These are phyloP conservation scores for Polypterus bichir DNA, from an alignment of 2,113 vertebrate genomes.

Conservation along the genomic window DNA sequence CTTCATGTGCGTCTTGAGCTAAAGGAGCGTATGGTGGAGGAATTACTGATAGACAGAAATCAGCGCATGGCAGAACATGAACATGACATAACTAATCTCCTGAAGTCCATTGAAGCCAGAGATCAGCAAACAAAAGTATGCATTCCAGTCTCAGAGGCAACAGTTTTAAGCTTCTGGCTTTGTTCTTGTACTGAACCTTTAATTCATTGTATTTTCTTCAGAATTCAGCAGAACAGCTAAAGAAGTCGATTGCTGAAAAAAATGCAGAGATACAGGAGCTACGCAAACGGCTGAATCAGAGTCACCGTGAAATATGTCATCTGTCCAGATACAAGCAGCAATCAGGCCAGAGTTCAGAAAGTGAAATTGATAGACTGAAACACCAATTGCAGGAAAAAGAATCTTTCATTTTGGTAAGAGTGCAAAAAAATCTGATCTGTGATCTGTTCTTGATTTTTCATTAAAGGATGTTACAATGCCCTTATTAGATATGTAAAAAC, in stretches of 20 bases:
- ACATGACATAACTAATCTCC: slow-evolving; percentile 62
- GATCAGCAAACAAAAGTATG: slow-evolving; percentile 66
- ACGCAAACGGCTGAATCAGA: slow-evolving; percentile 50
- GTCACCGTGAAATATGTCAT: slow-evolving; percentile 38
- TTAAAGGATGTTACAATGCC: too few relatives aligned
- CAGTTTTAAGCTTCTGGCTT: not conserved
- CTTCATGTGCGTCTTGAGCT: slow-evolving; percentile 65
- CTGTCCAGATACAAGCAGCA: slow-evolving; percentile 30
- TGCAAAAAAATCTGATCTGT: not conserved
- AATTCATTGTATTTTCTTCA: slow-evolving; percentile 23
- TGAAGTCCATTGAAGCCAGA: slow-evolving; percentile 49
- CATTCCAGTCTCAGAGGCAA: not conserved
- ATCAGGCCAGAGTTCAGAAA: slow-evolving; percentile 22
- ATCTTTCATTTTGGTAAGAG: slow-evolving; percentile 56
- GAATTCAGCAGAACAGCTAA: slow-evolving; percentile 54
- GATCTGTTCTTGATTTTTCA: too few relatives aligned
- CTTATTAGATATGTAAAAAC: too few relatives aligned
- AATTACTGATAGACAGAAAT: slow-evolving; percentile 56
- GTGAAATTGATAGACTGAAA: slow-evolving; percentile 33
- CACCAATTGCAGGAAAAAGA: slow-evolving; percentile 53
- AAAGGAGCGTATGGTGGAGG: slow-evolving; percentile 78
- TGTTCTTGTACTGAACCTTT: not conserved
- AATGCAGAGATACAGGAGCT: slow-evolving; percentile 57
- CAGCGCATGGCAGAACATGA: slow-evolving; percentile 56
- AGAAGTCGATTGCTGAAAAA: slow-evolving; percentile 60